phyloP scores from a whole-genome alignment of 2,113 vertebrate species.

The Catharus bicknelli region DNA sequence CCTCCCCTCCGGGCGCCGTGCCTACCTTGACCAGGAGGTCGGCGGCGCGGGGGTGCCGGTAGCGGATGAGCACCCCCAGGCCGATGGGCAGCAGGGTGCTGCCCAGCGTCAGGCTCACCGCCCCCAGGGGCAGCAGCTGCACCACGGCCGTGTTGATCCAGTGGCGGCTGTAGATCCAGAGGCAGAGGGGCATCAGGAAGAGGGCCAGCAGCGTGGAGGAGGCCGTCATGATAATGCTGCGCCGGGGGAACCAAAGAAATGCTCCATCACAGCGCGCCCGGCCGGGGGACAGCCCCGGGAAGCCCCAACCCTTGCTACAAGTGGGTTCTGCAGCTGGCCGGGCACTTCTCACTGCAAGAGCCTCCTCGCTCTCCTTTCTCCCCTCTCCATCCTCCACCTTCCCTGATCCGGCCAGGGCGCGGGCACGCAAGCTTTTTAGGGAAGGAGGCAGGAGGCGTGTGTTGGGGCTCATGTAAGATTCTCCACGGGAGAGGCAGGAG shows the following conservation, averaged over 20 bases:
- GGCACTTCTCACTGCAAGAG: background rate
- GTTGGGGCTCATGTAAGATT: background rate
- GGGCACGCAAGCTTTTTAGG: background rate
- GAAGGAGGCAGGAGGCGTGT: background rate
- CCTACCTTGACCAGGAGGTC: slow-evolving; percentile 92
- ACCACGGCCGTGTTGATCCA: slow-evolving; percentile 96
- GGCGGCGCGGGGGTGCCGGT: slow-evolving; percentile 82
- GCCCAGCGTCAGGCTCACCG: slow-evolving; percentile 91
- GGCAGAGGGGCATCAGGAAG: slow-evolving; percentile 92
- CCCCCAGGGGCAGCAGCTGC: slow-evolving; percentile 88
- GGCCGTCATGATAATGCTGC: slow-evolving; percentile 97
- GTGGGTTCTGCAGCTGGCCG: background rate
- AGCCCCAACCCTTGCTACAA: background rate
- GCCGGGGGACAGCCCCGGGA: background rate
- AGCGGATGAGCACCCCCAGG: slow-evolving; percentile 86
- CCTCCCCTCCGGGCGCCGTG: background rate
- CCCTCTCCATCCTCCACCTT: background rate
- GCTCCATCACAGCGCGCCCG: background rate
- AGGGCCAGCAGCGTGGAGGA: slow-evolving; percentile 93
- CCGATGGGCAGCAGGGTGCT: slow-evolving; percentile 94
- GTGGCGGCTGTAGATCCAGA: slow-evolving; percentile 94
- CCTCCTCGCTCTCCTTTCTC: background rate
- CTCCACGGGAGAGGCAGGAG: background rate
- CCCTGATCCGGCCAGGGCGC: background rate
- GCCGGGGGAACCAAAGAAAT: background rate